Conservation (phyloP, 2,113 vertebrate genomes). For the Silurus asotus region DNA sequence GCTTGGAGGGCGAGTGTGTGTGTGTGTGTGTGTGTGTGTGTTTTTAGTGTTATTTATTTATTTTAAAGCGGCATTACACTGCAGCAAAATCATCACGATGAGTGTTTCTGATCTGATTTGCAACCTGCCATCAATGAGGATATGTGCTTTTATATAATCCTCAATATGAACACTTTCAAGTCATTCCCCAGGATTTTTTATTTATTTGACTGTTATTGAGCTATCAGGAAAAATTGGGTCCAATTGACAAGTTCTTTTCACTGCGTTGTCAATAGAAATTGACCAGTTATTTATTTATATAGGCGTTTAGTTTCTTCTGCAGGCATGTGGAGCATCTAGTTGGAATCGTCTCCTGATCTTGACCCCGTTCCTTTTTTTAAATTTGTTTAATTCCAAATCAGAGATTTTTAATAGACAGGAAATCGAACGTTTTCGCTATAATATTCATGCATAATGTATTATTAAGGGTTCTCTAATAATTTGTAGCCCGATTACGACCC, state of each 20-base stretch:
- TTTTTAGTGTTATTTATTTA: constrained; percentile 45
- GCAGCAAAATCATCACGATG: constrained; percentile 37
- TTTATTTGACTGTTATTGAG: background rate
- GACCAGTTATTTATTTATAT: background rate
- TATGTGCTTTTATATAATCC: background rate
- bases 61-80: constrained; percentile 53
- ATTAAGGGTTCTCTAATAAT: background rate
- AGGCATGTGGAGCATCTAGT: background rate
- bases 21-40: constrained; percentile 2
- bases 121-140: background rate
- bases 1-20: background rate
- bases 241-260: background rate
- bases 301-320: background rate
- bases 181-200: background rate
- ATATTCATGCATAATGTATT: no score
- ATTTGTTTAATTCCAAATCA: no score
- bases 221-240: background rate
- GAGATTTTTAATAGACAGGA: no score
- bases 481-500: no score
- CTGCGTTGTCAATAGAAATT: background rate
- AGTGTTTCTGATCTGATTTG: constrained; percentile 12
- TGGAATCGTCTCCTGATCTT: no score
- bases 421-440: no score
- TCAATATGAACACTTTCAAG: background rate
- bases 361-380: no score